Conservation (phyloP, 1,140 invertebrate species). For the Monochamus saltuarius region DNA sequence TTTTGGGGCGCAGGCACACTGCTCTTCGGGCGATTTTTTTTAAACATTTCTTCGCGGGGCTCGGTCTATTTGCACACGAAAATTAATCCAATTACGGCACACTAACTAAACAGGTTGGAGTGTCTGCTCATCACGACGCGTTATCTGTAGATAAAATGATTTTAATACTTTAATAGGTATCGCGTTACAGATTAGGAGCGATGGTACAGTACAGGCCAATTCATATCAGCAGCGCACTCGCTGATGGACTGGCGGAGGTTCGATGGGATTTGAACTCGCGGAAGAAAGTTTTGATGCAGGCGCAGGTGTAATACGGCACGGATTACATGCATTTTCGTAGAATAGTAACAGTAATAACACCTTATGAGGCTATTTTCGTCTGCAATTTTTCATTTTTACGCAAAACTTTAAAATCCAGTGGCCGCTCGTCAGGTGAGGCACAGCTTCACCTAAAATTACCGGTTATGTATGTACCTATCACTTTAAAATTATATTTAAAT, state of each 20-base stretch:
- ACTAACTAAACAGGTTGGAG: conserved; percentile 3
- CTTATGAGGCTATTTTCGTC: too few species aligned
- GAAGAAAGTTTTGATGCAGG: conserved; percentile 7
- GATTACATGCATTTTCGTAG: background rate
- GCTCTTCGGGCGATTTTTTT: conserved; percentile 29
- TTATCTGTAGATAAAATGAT: conserved; percentile 4
- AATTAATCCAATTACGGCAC: conserved; percentile 7
- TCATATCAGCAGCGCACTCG: background rate
- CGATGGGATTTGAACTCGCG: background rate
- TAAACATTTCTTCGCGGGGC: conserved; percentile 24
- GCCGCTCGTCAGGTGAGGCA: too few species aligned
- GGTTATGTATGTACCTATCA: too few species aligned
- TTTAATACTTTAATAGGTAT: conserved; percentile 1
- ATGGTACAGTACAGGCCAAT: background rate
- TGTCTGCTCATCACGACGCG: background rate
- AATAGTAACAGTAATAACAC: too few species aligned
- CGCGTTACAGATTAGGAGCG: background rate
- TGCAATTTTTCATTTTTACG: too few species aligned
- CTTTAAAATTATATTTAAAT: too few species aligned
- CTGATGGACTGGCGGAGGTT: conserved; percentile 4
- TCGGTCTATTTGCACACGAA: background rate
- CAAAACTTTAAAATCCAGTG: too few species aligned
- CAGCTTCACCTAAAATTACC: too few species aligned
- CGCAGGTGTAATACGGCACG: conserved; percentile 7
- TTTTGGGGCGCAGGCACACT: conserved; percentile 23